These are phyloP conservation scores for Melikaiella ostensackeni DNA, from an alignment of 2,888 invertebrate genomes.

Conservation along the genomic window DNA sequence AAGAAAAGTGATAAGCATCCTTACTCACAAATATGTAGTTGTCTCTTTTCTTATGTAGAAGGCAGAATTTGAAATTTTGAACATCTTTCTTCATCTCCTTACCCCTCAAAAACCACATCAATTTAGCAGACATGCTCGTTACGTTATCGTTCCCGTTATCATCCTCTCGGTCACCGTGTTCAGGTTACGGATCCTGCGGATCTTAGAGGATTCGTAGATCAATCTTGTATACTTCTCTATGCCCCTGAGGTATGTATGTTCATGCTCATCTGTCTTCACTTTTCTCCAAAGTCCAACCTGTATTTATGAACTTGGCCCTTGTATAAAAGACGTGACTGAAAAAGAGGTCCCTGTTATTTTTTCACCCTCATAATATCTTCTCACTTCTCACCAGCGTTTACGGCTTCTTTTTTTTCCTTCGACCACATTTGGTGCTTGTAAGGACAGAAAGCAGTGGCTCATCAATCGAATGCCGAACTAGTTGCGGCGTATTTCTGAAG, in stretches of 20 bases:
- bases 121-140: conserved; percentile 53
- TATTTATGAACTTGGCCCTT: conserved; percentile 50
- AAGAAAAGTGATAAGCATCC: background rate
- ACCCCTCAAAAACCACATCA: conserved; percentile 20
- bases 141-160: conserved; percentile 69
- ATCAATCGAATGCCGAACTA: background rate
- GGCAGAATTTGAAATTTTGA: background rate
- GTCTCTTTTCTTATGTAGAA: background rate
- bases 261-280: conserved; percentile 37
- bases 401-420: background rate
- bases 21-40: background rate
- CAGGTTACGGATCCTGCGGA: conserved; percentile 55
- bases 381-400: background rate
- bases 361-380: conserved; percentile 28
- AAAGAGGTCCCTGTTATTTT: conserved; percentile 40
- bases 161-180: conserved; percentile 58
- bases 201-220: conserved; percentile 47
- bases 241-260: conserved; percentile 48
- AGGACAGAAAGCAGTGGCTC: background rate
- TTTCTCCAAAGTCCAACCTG: conserved; percentile 40
- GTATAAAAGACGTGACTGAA: conserved; percentile 14
- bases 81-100: conserved; percentile 40
- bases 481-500: conserved; percentile 1
- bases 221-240: conserved; percentile 49
- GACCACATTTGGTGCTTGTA: background rate